Percentiles rank a stretch among this genome's conserved stretches.
phyloP scores from a whole-genome alignment of 2,113 vertebrate species.

The Corythornis cristatus region DNA sequence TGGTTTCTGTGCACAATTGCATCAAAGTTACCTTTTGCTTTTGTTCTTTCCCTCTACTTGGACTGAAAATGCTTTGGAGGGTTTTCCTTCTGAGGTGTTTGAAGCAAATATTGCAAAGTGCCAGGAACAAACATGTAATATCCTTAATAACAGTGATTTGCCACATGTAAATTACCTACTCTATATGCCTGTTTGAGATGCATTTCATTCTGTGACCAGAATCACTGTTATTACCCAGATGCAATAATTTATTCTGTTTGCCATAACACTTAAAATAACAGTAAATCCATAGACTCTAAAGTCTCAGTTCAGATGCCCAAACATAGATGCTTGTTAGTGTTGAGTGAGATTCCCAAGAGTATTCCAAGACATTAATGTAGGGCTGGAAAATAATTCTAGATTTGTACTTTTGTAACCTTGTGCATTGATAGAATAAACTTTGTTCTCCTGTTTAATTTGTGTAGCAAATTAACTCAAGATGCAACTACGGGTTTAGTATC shows the following conservation, averaged over 20 bases:
- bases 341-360: neutral
- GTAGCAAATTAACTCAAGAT: neutral
- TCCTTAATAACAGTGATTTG: no score
- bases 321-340: neutral
- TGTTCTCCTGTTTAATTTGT: neutral
- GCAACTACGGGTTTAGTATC: neutral
- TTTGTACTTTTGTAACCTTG: neutral
- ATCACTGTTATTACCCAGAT: neutral
- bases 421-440: neutral
- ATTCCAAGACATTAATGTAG: neutral
- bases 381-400: neutral
- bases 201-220: neutral
- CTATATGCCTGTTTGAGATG: no score
- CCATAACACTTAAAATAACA: neutral
- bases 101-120: no score
- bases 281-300: neutral
- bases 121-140: no score
- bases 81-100: no score
- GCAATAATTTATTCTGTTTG: neutral
- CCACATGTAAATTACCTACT: no score
- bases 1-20: no score
- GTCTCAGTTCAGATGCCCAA: neutral
- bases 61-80: no score
- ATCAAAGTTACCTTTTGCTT: no score
- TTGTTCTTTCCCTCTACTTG: no score